These are phyloP conservation scores for Synanthedon vespiformis DNA, from an alignment of 2,888 invertebrate genomes.

Conservation along the genomic window DNA sequence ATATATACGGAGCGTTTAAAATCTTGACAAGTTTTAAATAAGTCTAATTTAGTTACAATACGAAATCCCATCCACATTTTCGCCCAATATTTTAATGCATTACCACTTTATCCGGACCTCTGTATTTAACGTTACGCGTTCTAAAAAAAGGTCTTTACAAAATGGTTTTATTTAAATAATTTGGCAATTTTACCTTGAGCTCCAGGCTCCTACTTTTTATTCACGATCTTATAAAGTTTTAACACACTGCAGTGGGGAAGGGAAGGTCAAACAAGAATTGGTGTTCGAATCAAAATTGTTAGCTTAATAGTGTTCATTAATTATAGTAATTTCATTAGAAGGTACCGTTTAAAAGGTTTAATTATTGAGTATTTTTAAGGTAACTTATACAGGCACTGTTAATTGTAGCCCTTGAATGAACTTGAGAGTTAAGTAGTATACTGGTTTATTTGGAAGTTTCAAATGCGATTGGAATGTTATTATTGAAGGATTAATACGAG, in stretches of 20 bases:
- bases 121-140: too few species aligned
- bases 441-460: too few species aligned
- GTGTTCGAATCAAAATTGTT: not conserved
- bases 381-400: not conserved
- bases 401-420: not conserved
- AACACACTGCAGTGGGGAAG: not conserved
- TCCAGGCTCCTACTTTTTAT: not conserved
- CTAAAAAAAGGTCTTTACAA: too few species aligned
- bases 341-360: slow-evolving; percentile 2
- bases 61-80: not conserved
- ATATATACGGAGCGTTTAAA: not conserved
- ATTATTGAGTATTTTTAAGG: slow-evolving; percentile 2
- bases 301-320: slow-evolving; percentile 8
- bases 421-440: not conserved
- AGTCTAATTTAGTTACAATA: not conserved
- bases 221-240: not conserved
- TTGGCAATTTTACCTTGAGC: too few species aligned
- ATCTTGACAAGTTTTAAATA: not conserved
- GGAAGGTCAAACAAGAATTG: not conserved
- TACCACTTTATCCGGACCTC: not conserved
- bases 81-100: not conserved
- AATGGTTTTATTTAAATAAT: too few species aligned
- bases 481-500: too few species aligned
- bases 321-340: slow-evolving; percentile 9
- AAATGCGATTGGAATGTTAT: too few species aligned